A percentile compares a stretch with the other conserved stretches of the same genome.
Conservation (phyloP, 2,888 invertebrate genomes). For the Ormyrus nitidulus region DNA sequence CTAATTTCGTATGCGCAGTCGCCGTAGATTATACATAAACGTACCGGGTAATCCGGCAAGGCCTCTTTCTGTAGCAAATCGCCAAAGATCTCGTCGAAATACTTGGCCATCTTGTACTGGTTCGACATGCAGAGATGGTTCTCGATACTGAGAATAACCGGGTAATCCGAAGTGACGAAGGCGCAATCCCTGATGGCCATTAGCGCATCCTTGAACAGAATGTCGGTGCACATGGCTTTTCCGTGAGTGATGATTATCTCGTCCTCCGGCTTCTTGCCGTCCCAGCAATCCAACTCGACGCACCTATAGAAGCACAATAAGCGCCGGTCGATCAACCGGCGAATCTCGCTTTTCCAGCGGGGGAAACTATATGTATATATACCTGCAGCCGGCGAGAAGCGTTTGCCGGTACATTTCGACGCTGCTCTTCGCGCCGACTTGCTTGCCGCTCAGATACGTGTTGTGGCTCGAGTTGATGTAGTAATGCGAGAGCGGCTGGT, state of each 20-base stretch:
- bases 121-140: constrained; percentile 82
- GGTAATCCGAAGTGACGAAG: constrained; percentile 82
- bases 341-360: too few species aligned
- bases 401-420: constrained; percentile 81
- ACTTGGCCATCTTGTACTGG: constrained; percentile 83
- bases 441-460: constrained; percentile 80
- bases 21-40: too few species aligned
- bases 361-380: background rate
- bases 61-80: constrained; percentile 80
- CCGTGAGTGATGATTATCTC: constrained; percentile 86
- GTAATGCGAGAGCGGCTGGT: constrained; percentile 83
- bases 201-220: constrained; percentile 80
- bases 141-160: constrained; percentile 83
- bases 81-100: constrained; percentile 83
- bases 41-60: constrained; percentile 79
- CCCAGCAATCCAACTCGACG: constrained; percentile 84
- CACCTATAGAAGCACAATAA: constrained; percentile 74
- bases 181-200: constrained; percentile 82
- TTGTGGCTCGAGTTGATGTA: constrained; percentile 84
- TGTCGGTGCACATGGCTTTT: constrained; percentile 86
- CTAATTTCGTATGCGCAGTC: too few species aligned
- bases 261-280: constrained; percentile 81
- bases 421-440: constrained; percentile 83
- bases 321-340: too few species aligned
- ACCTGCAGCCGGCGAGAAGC: constrained; percentile 73